Base-by-base conservation (phyloP, 2,888 invertebrate species). In the Fabriciana adippe region DNA sequence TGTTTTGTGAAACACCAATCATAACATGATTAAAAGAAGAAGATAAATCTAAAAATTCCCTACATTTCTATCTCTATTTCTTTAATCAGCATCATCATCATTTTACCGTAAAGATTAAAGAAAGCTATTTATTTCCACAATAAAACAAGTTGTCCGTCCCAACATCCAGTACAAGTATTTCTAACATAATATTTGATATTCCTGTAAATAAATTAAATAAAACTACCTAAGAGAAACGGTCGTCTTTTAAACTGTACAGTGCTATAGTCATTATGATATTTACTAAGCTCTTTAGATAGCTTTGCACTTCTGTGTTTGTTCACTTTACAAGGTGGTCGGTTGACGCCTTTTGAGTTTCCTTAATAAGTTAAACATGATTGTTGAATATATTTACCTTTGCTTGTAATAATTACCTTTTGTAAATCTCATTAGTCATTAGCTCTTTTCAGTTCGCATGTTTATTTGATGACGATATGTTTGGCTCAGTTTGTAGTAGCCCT, bases 261-360 rank as follows among this genome's bases (percentile, higher is more conserved):
- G 26, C 59, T 48, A 59, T 6, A 31, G 75, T 55, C 48, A 59
- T 59, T 48, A 59, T 31, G 11, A 47, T 59, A 59, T 59, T 59
- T 59, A 26, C 15, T 51, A n/a, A 56, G 50, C 56, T 67, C 67
- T 67, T 62, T 48, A 67, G n/a, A 47, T 60, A 45, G 35, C 55
- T 67, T 62, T 55, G 56, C 18, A 41, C 31, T 56, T 15, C n/a
- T 48, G 15, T 59, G 13, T 59, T 59, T 59, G 59, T 21, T 48
- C 59, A 48, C 48, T 59, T 59, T 48, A 59, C 26, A 48, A 59
- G 48, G 48, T 48, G 31, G 57, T 6, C 47, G 26, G 48, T 59
- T 59, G 48, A 31, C 59, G n/a, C 59, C 59, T 59, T 26, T 13
- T 14, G 48, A 48, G 59, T 26, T 13, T 26, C 26, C 31, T 48